Conservation (phyloP, 2,113 vertebrate species). For the Sebastes fasciatus region DNA sequence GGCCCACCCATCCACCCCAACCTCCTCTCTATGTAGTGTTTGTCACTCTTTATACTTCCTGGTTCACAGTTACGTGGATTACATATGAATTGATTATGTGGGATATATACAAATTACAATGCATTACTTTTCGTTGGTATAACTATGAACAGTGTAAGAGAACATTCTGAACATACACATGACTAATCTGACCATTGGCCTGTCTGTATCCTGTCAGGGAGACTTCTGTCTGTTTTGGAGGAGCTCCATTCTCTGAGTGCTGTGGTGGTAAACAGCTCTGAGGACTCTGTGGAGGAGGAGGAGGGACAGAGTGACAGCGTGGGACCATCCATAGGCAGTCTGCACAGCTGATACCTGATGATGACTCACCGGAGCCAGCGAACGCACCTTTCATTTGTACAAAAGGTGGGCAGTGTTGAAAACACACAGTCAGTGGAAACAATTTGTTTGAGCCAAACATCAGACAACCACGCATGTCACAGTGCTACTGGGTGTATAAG, state of each 20-base stretch:
- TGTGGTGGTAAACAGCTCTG: slow-evolving; percentile 81
- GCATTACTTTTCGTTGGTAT: no score
- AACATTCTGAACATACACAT: neutral
- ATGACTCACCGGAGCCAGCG: slow-evolving; percentile 46
- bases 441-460: slow-evolving; percentile 13
- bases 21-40: no score
- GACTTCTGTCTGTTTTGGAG: slow-evolving; percentile 76
- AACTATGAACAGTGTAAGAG: no score
- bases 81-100: no score
- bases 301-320: slow-evolving; percentile 52
- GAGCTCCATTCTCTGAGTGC: slow-evolving; percentile 81
- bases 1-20: no score
- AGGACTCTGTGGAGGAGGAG: slow-evolving; percentile 78
- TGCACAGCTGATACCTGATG: slow-evolving; percentile 60
- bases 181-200: slow-evolving; percentile 40
- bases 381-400: slow-evolving; percentile 54
- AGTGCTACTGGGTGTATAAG: neutral
- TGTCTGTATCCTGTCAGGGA: slow-evolving; percentile 68
- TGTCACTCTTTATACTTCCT: no score
- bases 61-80: no score
- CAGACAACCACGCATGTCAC: slow-evolving; percentile 5
- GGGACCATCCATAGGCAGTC: slow-evolving; percentile 26
- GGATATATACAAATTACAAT: no score
- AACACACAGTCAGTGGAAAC: slow-evolving; percentile 12
- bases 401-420: slow-evolving; percentile 46